phyloP scores from a whole-genome alignment of 2,888 invertebrate genomes.

The Ormia ochracea region DNA sequence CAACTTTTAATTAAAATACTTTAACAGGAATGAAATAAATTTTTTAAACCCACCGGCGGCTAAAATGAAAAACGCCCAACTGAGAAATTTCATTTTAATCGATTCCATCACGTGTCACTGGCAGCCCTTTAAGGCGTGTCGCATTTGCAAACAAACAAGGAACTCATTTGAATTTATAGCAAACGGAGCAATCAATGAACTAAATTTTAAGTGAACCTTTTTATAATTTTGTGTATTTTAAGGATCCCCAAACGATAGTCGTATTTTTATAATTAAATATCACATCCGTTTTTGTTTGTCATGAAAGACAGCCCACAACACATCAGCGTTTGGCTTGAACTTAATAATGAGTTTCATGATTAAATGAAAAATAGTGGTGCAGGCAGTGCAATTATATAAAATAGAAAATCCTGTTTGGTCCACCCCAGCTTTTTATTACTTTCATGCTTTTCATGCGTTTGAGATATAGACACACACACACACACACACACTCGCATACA shows the following conservation, averaged over 20 bases:
- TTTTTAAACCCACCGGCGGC: no score
- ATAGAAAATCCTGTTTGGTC: slow-evolving; percentile 32
- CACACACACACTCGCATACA: no score
- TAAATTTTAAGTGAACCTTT: neutral
- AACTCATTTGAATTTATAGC: slow-evolving; percentile 28
- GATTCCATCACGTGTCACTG: slow-evolving; percentile 26
- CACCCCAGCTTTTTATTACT: slow-evolving; percentile 43
- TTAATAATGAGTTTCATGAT: neutral
- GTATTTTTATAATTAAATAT: neutral
- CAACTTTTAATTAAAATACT: no score
- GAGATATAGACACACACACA: no score
- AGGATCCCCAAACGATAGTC: neutral
- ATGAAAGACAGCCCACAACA: no score
- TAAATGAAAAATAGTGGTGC: neutral
- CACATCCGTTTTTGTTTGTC: neutral
- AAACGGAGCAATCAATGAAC: neutral
- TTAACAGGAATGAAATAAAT: no score
- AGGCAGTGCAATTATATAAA: slow-evolving; percentile 33
- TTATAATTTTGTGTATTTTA: neutral
- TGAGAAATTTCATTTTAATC: neutral
- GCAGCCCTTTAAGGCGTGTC: slow-evolving; percentile 39
- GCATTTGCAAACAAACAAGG: slow-evolving; percentile 8
- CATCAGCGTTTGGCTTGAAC: neutral
- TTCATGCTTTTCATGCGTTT: neutral
- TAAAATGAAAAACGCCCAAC: neutral